Evolutionary conservation across 2,888 invertebrate species (phyloP), one percentile per base, ranked within the genome.

Genomic region (Pterostichus niger): DNA sequence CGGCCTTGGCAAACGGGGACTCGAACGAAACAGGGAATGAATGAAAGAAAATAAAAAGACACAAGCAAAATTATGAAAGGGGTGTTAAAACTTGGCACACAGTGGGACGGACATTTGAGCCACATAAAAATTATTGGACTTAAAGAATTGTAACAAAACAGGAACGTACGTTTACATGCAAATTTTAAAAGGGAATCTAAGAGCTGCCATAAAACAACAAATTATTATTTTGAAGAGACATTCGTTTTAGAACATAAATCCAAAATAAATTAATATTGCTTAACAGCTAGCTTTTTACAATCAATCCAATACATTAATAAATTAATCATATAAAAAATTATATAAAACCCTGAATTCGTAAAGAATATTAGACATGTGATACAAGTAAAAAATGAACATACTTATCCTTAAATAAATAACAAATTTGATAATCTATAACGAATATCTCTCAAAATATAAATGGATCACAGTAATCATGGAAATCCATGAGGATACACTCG

Each of bases 71-170:
- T 75, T 49, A 75, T 31, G 64, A 76, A 59, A 61, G 46, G 71
- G 54, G 83, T 76, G 68, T 83, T 77, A 77, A 83, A 82, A 82
- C 52, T 83, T 83, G 83, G 83, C 83, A 83, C 83, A 83, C 77
- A 83, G 77, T 83, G 83, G 83, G 83, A 83, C 83, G 83, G 83
- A 83, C 52, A 83, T 77, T 83, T 83, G 83, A 83, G 83, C 83
- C 83, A 83, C 76, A 76, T 52, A 82, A 59, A 82, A 75, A 82
- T 75, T 13, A 82, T 44, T 13, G 15, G 24, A 61, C 6, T n/a
- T 33, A 56, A 64, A 64, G n/a, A 56, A 33, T 33, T n/a, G 10
- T 52, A 35, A 71, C 11, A 35, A 24, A 52, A 64, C 24, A 64
- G 64, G 68, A 35, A 79, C 64, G 79, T 64, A 68, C 64, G 13